These are phyloP conservation scores for Calyptommatus sinebrachiatus DNA, from an alignment of 2,113 vertebrate genomes.

Conservation along the genomic window DNA sequence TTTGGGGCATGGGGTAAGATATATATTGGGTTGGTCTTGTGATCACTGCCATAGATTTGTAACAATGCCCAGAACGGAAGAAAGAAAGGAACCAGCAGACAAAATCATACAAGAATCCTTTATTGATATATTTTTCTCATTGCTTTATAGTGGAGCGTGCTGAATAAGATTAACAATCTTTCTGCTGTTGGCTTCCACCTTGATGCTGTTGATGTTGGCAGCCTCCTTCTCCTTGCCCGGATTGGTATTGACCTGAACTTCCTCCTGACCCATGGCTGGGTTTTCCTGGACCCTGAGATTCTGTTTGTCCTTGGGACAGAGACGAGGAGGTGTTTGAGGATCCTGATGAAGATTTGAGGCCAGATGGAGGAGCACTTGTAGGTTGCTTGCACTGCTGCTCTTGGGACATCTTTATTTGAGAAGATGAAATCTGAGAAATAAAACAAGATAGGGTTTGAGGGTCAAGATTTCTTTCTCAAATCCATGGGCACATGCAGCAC, in stretches of 20 bases:
- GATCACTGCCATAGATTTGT: not conserved
- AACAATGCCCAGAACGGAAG: too few relatives aligned
- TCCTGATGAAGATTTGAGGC: not conserved
- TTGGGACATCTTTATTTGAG: not conserved
- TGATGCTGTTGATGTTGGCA: not conserved
- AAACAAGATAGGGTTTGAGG: not conserved
- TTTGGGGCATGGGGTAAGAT: too few relatives aligned
- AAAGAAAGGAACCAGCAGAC: not conserved
- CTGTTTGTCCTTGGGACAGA: not conserved
- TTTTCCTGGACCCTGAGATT: not conserved
- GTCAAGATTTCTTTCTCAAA: too few relatives aligned
- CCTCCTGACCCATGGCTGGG: not conserved
- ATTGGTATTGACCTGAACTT: not conserved
- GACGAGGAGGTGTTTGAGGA: not conserved
- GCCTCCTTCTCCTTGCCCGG: not conserved
- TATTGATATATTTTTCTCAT: not conserved
- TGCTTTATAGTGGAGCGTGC: not conserved
- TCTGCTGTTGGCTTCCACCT: not conserved
- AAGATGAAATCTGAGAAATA: not conserved
- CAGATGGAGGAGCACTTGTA: not conserved
- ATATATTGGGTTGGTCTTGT: not conserved
- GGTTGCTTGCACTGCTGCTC: slow-evolving; percentile 3
- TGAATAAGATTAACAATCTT: not conserved
- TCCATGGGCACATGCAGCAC: too few relatives aligned
- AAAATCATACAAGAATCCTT: not conserved